Conservation (phyloP, 2,888 invertebrate species). For the Sclerodermus sp. region DNA sequence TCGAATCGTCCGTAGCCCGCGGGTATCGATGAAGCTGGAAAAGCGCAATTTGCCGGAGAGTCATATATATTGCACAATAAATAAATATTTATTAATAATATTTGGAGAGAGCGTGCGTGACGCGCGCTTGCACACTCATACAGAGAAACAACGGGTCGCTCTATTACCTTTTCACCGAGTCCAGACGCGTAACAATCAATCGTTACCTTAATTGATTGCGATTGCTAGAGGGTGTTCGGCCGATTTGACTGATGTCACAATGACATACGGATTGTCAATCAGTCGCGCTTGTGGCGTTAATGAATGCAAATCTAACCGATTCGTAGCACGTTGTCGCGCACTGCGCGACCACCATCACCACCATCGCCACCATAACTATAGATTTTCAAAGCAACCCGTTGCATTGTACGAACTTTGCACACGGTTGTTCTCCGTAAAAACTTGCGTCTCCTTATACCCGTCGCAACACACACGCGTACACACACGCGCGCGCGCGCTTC, state of each 20-base stretch:
- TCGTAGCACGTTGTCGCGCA: constrained; percentile 37
- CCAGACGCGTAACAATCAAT: constrained; percentile 45
- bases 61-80: no score
- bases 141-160: constrained; percentile 29
- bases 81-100: no score
- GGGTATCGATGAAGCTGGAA: no score
- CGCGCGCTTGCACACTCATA: constrained; percentile 22
- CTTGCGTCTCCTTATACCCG: no score
- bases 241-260: constrained; percentile 54
- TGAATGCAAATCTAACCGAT: constrained; percentile 53
- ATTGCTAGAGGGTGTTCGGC: constrained; percentile 35
- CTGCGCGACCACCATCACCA: background rate
- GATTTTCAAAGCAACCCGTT: background rate
- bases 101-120: constrained; percentile 15
- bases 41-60: no score
- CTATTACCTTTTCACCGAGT: constrained; percentile 35
- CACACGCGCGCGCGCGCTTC: background rate
- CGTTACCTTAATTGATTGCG: constrained; percentile 55
- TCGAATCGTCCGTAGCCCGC: no score
- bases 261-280: constrained; percentile 57
- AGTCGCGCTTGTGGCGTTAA: constrained; percentile 56
- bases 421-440: background rate
- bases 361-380: background rate
- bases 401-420: background rate
- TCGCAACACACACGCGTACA: background rate